Conservation (phyloP, 2,888 invertebrate genomes). For the Agrotis clavis region DNA sequence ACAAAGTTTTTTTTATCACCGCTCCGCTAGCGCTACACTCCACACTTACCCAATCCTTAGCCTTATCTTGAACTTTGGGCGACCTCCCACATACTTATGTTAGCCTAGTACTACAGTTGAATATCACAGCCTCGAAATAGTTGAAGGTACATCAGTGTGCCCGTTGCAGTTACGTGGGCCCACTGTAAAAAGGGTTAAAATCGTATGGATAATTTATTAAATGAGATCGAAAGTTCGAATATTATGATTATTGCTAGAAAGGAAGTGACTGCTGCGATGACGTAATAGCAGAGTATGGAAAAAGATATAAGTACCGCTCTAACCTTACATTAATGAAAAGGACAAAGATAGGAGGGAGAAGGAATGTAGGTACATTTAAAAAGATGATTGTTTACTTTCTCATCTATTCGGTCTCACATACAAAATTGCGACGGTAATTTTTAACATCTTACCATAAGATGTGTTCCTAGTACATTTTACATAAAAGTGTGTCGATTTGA, state of each 20-base stretch:
- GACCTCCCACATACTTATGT: slow-evolving; percentile 4
- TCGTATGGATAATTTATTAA: not conserved
- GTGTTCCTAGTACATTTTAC: slow-evolving; percentile 15
- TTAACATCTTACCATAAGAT: not conserved
- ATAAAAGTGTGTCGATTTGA: too few relatives aligned
- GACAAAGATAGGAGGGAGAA: too few relatives aligned
- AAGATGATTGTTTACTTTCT: too few relatives aligned
- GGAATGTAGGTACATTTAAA: too few relatives aligned
- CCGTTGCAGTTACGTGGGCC: slow-evolving; percentile 26
- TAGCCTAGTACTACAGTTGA: not conserved
- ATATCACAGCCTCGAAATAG: slow-evolving; percentile 51
- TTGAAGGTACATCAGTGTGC: slow-evolving; percentile 29
- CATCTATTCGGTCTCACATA: too few relatives aligned
- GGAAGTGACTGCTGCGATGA: too few relatives aligned
- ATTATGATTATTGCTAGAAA: too few relatives aligned
- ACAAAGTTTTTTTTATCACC: not conserved
- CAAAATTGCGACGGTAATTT: not conserved
- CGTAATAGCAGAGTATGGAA: too few relatives aligned
- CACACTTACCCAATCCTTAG: slow-evolving; percentile 31
- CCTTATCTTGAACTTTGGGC: slow-evolving; percentile 12
- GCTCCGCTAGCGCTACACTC: slow-evolving; percentile 19
- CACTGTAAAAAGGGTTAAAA: slow-evolving; percentile 28
- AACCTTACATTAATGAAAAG: too few relatives aligned
- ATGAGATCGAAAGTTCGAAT: too few relatives aligned
- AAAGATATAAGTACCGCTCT: too few relatives aligned